Evolutionary conservation across 2,888 invertebrate genomes (phyloP).

Genomic region (Lamellibrachia satsuma): DNA sequence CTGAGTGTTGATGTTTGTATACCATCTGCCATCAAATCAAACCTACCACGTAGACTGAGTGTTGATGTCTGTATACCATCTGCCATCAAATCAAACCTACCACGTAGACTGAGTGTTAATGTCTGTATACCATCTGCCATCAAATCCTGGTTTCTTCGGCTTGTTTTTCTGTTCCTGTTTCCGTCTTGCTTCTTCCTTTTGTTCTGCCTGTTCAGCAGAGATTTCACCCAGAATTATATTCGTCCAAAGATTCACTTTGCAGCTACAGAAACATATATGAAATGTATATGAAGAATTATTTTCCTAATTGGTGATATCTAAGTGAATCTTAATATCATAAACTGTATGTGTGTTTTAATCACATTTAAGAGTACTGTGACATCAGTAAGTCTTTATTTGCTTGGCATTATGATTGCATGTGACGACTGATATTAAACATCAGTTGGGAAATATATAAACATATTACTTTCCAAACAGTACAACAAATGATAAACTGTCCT

Average conservation of each 20-base stretch:
- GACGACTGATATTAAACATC: neutral
- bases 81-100: slow-evolving; percentile 51
- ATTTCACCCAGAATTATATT: neutral
- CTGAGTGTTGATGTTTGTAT: slow-evolving; percentile 54
- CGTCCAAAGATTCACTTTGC: neutral
- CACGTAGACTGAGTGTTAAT: slow-evolving; percentile 41
- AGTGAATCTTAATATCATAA: neutral
- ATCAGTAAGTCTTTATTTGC: neutral
- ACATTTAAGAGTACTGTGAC: neutral
- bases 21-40: slow-evolving; percentile 60
- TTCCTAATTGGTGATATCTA: neutral
- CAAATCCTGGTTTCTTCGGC: slow-evolving; percentile 53
- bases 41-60: neutral
- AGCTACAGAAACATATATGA: neutral
- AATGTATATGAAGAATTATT: neutral
- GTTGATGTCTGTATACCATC: slow-evolving; percentile 62
- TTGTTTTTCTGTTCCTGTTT: slow-evolving; percentile 24
- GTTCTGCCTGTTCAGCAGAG: slow-evolving; percentile 18
- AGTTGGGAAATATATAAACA: neutral
- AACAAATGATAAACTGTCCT: neutral
- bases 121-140: slow-evolving; percentile 62
- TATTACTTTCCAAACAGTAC: neutral
- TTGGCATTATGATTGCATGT: neutral
- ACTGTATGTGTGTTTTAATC: no score
- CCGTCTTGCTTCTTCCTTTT: slow-evolving; percentile 48